Conservation (phyloP, 2,113 vertebrate genomes). For the Percopsis transmontana region DNA sequence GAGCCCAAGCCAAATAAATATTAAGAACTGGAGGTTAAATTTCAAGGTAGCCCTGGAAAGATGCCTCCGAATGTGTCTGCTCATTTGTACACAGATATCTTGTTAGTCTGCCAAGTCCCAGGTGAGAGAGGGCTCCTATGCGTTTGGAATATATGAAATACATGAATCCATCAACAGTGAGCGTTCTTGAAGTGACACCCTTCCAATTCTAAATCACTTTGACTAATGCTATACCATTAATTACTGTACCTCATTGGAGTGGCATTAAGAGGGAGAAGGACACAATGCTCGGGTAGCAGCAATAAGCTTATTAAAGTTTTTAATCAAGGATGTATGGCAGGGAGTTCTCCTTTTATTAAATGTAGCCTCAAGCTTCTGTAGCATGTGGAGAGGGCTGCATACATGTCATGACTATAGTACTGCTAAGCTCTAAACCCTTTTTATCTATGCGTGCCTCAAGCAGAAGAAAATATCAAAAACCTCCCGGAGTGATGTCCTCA, state of each 20-base stretch:
- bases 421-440: constrained; percentile 40
- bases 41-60: constrained; percentile 36
- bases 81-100: constrained; percentile 53
- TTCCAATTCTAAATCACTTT: constrained; percentile 53
- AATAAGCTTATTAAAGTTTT: constrained; percentile 51
- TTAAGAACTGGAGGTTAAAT: constrained; percentile 28
- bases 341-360: constrained; percentile 36
- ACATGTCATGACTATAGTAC: constrained; percentile 28
- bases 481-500: background rate
- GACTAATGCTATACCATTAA: constrained; percentile 63
- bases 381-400: constrained; percentile 20
- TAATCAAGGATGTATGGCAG: constrained; percentile 44
- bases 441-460: constrained; percentile 42
- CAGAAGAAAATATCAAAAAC: constrained; percentile 13
- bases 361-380: constrained; percentile 32
- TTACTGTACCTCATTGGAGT: constrained; percentile 53
- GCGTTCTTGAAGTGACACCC: constrained; percentile 63
- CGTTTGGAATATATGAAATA: constrained; percentile 51
- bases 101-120: constrained; percentile 58
- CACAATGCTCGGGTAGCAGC: constrained; percentile 37
- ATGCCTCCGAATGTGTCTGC: constrained; percentile 14
- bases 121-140: constrained; percentile 43
- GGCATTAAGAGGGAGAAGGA: constrained; percentile 53
- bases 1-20: constrained; percentile 10
- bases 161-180: constrained; percentile 59